Base-by-base conservation (phyloP, 2,888 invertebrate genomes). In the Sicus ferrugineus region DNA sequence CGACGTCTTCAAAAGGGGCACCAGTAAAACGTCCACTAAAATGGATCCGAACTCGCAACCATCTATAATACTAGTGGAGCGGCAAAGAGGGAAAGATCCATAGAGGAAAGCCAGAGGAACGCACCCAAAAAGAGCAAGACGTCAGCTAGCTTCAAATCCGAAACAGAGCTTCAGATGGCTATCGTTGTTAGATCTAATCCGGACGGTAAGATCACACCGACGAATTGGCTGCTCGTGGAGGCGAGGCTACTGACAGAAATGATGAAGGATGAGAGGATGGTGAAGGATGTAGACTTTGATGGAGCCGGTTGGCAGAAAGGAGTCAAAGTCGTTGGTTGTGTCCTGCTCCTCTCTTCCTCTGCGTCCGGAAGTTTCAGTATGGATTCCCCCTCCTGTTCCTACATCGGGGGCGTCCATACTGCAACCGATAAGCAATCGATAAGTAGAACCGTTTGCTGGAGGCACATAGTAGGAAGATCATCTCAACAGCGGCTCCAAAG, bases 141-240 rank as follows among this genome's bases (percentile, higher is more conserved):
- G 46, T 63, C 46, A 19, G 21, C 7, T 21, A 14, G 11, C 19
- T 34, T 61, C 21, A 21, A 34, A n/a, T 48, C 64, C 4, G 48
- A 52, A 9, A 16, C 19, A 2, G 54, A 65, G 14, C 23, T 65
- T 21, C 65, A 65, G 31, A 38, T 65, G 21, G 65, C 65, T 31
- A 54, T 65, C 23, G 52, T 65, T 11, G 65, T 54, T 21, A 38
- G 50, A 34, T 19, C 16, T 7, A n/a, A 65, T 21, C 65, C 65
- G 1, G 65, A 31, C n/a, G 54, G 34, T n/a, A 65, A 65, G 34
- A 54, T 65, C 19, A 16, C 54, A 21, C 38, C 65, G 16, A 38
- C 50, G 14, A 65, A 65, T 14, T 65, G 52, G 34, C 52, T 65
- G 19, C 48, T 64, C 16, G 31, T 48, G 16, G 64, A 64, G 28